Conservation (phyloP, 1,140 invertebrate genomes). For the Apis cerana region DNA sequence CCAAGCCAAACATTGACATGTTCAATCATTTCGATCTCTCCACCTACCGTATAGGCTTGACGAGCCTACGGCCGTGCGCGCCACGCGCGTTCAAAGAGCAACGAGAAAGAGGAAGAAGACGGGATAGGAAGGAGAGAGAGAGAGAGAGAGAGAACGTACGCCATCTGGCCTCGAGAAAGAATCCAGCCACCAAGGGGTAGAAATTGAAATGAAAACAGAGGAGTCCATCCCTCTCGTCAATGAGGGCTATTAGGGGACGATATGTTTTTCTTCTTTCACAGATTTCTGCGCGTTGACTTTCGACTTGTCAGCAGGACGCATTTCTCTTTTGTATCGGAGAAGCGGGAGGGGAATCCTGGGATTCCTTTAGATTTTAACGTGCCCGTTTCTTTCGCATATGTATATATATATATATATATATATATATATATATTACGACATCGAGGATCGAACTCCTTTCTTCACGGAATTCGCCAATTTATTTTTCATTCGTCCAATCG, state of each 20-base stretch:
- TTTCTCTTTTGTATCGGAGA: background rate
- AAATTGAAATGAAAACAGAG: slow-evolving; percentile 81
- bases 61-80: slow-evolving; percentile 8
- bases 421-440: too few species aligned
- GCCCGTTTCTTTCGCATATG: too few species aligned
- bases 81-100: slow-evolving; percentile 24
- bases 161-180: slow-evolving; percentile 76
- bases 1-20: slow-evolving; percentile 81
- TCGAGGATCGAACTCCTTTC: background rate
- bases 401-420: too few species aligned
- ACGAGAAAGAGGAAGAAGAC: background rate
- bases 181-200: slow-evolving; percentile 68
- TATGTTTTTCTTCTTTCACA: slow-evolving; percentile 79
- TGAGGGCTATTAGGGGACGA: slow-evolving; percentile 81
- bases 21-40: slow-evolving; percentile 79
- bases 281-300: slow-evolving; percentile 70
- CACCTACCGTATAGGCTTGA: slow-evolving; percentile 51
- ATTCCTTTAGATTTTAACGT: background rate
- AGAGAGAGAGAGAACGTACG: slow-evolving; percentile 55
- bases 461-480: background rate
- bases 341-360: too few species aligned
- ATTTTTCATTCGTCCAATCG: background rate
- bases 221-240: slow-evolving; percentile 74
- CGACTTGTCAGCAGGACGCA: slow-evolving; percentile 27
- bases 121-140: background rate